Evolutionary conservation across 2,113 vertebrate genomes (phyloP).

Genomic region (Rhizomys pruinosus): DNA sequence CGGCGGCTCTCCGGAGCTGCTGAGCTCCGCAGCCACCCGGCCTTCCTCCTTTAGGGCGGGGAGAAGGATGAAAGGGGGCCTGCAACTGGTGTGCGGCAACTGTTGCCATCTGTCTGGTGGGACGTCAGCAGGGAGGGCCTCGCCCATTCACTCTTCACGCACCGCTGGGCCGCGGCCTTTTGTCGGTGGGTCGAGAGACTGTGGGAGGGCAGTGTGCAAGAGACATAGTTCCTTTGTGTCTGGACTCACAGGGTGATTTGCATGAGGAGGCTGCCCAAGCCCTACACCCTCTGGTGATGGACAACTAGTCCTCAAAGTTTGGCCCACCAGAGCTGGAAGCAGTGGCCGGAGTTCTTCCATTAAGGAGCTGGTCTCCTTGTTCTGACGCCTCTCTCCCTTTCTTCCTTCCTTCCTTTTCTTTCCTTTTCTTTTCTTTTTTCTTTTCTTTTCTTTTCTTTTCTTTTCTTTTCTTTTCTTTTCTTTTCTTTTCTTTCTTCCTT

Average conservation of each 20-base stretch:
- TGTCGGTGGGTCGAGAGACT: slow-evolving; percentile 68
- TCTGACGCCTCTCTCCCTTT: background rate
- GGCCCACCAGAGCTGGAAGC: background rate
- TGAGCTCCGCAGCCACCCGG: slow-evolving; percentile 12
- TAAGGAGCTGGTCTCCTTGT: background rate
- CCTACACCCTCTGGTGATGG: slow-evolving; percentile 1
- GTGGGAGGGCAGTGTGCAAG: slow-evolving; percentile 22
- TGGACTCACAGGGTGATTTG: slow-evolving; percentile 59
- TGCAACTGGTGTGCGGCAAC: slow-evolving; percentile 81
- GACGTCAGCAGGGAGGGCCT: slow-evolving; percentile 60
- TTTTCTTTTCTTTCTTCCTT: too few relatives aligned
- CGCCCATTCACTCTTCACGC: slow-evolving; percentile 80
- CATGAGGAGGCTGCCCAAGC: slow-evolving; percentile 57
- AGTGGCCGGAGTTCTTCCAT: background rate
- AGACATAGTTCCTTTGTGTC: slow-evolving; percentile 77
- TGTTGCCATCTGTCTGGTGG: slow-evolving; percentile 86
- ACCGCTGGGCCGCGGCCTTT: slow-evolving; percentile 83
- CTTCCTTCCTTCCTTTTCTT: too few relatives aligned
- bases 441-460: too few relatives aligned
- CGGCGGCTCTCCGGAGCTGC: slow-evolving; percentile 4
- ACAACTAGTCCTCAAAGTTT: background rate
- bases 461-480: too few relatives aligned
- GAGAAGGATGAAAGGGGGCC: slow-evolving; percentile 78
- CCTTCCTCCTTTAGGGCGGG: slow-evolving; percentile 69
- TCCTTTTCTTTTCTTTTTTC: too few relatives aligned